Evolutionary conservation across 2,113 vertebrate species (phyloP).

Genomic region (Platycercus adscitus): DNA sequence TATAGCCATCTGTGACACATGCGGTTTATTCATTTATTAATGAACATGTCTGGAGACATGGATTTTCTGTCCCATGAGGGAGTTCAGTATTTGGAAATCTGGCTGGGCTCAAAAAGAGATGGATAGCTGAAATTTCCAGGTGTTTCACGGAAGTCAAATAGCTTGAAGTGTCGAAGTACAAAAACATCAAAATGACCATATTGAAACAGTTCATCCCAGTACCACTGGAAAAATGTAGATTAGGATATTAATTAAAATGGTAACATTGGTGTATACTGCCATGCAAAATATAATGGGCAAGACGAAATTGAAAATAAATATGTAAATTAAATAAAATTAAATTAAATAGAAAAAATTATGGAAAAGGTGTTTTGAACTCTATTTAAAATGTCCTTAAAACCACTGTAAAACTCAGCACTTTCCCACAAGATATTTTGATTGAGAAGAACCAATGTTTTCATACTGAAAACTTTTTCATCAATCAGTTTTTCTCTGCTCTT

Average conservation of each 20-base stretch:
- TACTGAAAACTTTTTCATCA: not conserved
- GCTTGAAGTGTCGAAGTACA: not conserved
- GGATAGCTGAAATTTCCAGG: not conserved
- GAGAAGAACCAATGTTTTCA: not conserved
- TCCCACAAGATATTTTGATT: not conserved
- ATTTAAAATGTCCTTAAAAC: not conserved
- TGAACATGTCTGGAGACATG: not conserved
- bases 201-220: not conserved
- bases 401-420: not conserved
- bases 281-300: not conserved
- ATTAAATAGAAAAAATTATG: not conserved
- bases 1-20: not conserved
- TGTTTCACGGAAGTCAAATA: not conserved
- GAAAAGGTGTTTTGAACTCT: not conserved
- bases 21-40: not conserved
- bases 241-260: not conserved
- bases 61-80: not conserved
- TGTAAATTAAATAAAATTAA: not conserved
- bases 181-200: not conserved
- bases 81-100: not conserved
- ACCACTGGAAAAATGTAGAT: not conserved
- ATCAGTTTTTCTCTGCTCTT: not conserved
- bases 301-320: not conserved
- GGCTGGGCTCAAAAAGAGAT: not conserved
- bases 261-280: not conserved